Conservation (phyloP, 2,888 invertebrate genomes). For the Thereva unica region DNA sequence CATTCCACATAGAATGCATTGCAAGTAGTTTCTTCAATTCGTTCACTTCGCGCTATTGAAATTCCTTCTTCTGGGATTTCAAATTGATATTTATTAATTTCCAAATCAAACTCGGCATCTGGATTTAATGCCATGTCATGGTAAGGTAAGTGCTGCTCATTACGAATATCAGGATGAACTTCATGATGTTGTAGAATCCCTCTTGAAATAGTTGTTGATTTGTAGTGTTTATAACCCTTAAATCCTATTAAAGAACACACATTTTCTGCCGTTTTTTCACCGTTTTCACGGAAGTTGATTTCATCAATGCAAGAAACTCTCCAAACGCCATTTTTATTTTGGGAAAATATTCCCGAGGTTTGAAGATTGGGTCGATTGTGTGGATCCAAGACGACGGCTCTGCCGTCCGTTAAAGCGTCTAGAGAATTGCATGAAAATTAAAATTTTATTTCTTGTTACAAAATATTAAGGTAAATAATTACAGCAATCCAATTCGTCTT, state of each 20-base stretch:
- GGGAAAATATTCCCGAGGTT: slow-evolving; percentile 67
- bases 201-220: slow-evolving; percentile 45
- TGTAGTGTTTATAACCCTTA: slow-evolving; percentile 51
- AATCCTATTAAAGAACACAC: slow-evolving; percentile 73
- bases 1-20: slow-evolving; percentile 54
- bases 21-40: slow-evolving; percentile 46
- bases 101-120: no score
- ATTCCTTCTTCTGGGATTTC: no score
- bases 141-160: no score
- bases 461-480: slow-evolving; percentile 51
- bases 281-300: slow-evolving; percentile 46
- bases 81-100: no score
- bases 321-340: slow-evolving; percentile 68
- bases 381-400: slow-evolving; percentile 63
- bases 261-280: slow-evolving; percentile 59
- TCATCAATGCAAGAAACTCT: slow-evolving; percentile 65
- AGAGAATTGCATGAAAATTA: slow-evolving; percentile 46
- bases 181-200: no score
- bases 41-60: slow-evolving; percentile 39
- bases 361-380: slow-evolving; percentile 66
- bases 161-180: no score
- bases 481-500: slow-evolving; percentile 83
- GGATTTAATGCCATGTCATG: no score
- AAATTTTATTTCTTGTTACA: neutral
- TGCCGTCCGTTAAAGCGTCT: slow-evolving; percentile 73